Evolutionary conservation across 2,797 vertebrate genomes (phyloP).

Genomic region (Potorous gilbertii): DNA sequence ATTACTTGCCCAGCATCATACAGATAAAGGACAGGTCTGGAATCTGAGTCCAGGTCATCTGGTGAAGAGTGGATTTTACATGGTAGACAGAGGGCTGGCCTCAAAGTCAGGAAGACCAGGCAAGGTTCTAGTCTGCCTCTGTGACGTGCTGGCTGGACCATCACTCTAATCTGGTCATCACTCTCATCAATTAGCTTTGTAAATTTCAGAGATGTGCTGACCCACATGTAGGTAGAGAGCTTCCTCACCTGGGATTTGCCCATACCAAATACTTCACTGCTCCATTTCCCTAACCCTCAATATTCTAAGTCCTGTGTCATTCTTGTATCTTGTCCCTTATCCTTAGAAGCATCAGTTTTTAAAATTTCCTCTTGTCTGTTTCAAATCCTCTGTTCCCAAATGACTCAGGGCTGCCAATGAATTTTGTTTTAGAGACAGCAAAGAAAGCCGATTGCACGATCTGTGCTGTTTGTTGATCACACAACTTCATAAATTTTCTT

Average conservation of each 20-base stretch:
- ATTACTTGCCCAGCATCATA: background rate
- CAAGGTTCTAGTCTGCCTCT: background rate
- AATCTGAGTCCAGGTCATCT: background rate
- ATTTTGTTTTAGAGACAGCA: constrained; percentile 35
- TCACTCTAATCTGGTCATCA: background rate
- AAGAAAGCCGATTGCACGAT: constrained; percentile 27
- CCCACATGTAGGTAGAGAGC: background rate
- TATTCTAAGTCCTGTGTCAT: background rate
- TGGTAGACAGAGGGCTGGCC: background rate
- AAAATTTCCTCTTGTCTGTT: background rate
- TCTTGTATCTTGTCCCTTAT: background rate
- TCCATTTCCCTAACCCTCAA: background rate
- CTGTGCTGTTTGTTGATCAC: constrained; percentile 27
- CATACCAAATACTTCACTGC: background rate
- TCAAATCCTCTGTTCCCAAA: constrained; percentile 6
- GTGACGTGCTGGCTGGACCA: background rate
- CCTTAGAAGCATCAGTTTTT: constrained; percentile 3
- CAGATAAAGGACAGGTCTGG: background rate
- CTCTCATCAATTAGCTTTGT: background rate
- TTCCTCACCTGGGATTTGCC: background rate
- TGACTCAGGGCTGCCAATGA: background rate
- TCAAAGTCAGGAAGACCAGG: background rate
- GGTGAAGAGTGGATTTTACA: background rate
- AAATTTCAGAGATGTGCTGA: background rate
- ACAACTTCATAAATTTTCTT: constrained; percentile 54